These are phyloP conservation scores for Trididemnum nubilum DNA, from an alignment of 23 tunicate species.

Conservation along the genomic window DNA sequence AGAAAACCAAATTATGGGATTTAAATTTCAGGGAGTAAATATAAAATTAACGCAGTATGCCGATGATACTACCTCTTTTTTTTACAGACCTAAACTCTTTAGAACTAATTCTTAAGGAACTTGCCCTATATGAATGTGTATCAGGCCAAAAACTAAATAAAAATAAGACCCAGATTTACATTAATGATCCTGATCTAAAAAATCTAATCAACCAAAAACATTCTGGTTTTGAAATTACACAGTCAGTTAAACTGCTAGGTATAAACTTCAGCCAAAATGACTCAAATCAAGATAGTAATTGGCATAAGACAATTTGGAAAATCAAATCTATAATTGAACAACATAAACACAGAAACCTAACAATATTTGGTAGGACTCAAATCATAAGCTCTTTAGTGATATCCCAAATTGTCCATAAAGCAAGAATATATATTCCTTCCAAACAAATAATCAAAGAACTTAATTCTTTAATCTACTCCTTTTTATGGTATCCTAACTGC, in stretches of 20 bases:
- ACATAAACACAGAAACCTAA: background rate
- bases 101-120: background rate
- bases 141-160: slow-evolving; percentile 28
- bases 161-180: slow-evolving; percentile 28
- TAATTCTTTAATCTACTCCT: background rate
- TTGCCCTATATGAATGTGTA: background rate
- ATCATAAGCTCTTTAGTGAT: background rate
- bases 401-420: background rate
- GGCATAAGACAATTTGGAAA: background rate
- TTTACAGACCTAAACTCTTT: background rate
- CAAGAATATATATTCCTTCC: background rate
- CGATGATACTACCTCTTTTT: slow-evolving; percentile 26
- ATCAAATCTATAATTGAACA: background rate
- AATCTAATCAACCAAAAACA: background rate
- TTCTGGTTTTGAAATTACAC: background rate
- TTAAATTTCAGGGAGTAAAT: background rate
- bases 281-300: background rate
- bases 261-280: background rate
- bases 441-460: background rate
- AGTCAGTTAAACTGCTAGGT: slow-evolving; percentile 3
- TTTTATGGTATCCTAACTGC: background rate
- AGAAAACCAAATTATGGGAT: slow-evolving; percentile 5
- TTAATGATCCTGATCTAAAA: background rate
- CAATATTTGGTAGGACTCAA: slow-evolving; percentile 7
- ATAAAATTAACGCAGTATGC: slow-evolving; percentile 40